These are phyloP conservation scores for Podarcis muralis DNA, from an alignment of 2,113 vertebrate species.

Conservation along the genomic window DNA sequence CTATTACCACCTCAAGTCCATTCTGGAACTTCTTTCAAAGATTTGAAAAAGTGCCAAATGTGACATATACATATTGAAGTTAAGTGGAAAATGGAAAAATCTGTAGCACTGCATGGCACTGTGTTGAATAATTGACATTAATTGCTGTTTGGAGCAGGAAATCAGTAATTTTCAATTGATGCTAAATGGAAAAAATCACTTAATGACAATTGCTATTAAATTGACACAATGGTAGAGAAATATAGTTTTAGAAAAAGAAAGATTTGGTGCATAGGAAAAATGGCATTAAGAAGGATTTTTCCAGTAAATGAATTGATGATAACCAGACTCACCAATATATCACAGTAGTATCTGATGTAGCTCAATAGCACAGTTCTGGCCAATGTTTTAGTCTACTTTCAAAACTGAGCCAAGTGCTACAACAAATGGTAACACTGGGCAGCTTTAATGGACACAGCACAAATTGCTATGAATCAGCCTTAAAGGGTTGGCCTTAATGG, in stretches of 20 bases:
- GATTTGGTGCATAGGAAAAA: constrained; percentile 49
- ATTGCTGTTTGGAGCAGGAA: constrained; percentile 65
- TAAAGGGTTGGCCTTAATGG: background rate
- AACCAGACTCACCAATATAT: constrained; percentile 40
- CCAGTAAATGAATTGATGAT: constrained; percentile 48
- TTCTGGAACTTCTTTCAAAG: constrained; percentile 32
- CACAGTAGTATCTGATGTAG: constrained; percentile 40
- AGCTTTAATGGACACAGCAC: background rate
- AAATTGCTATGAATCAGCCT: background rate
- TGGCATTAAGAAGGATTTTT: constrained; percentile 52
- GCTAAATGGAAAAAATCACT: constrained; percentile 60
- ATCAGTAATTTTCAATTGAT: constrained; percentile 62
- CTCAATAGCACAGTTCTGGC: constrained; percentile 21
- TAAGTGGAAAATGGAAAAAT: constrained; percentile 68
- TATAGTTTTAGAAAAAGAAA: constrained; percentile 57
- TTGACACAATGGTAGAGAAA: constrained; percentile 50
- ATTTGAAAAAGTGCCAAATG: constrained; percentile 47
- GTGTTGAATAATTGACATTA: constrained; percentile 68
- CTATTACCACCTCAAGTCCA: background rate
- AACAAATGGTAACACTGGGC: background rate
- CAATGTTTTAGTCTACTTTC: background rate
- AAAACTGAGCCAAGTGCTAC: background rate
- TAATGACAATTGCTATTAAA: constrained; percentile 63
- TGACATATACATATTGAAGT: constrained; percentile 32
- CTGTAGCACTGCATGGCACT: constrained; percentile 52